Percentiles rank a stretch among this genome's conserved stretches.
Conservation (phyloP, 2,888 invertebrate genomes). For the Sarcophaga caerulescens region DNA sequence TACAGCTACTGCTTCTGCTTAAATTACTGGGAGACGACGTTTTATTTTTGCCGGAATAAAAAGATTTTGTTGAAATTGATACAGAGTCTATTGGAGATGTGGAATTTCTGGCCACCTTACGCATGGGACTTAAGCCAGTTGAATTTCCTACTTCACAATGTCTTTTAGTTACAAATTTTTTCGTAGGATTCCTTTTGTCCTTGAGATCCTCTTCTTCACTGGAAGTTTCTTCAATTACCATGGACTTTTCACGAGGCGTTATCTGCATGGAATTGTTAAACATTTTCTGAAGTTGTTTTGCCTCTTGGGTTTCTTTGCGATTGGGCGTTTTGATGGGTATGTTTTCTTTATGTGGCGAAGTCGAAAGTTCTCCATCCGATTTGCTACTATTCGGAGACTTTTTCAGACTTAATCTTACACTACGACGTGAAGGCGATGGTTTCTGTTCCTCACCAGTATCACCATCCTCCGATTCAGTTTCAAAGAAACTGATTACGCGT, state of each 20-base stretch:
- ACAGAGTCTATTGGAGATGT: constrained; percentile 27
- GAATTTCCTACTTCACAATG: constrained; percentile 35
- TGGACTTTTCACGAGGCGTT: constrained; percentile 65
- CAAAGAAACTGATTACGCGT: constrained; percentile 63
- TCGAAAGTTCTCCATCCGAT: constrained; percentile 29
- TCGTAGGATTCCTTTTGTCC: constrained; percentile 16
- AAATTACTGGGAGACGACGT: constrained; percentile 30
- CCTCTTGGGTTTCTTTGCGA: constrained; percentile 55
- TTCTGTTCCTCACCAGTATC: constrained; percentile 43
- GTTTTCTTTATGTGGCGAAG: constrained; percentile 65
- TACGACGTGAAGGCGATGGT: constrained; percentile 62
- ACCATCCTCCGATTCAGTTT: constrained; percentile 55
- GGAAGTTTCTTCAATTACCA: constrained; percentile 46
- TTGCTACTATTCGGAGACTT: constrained; percentile 36
- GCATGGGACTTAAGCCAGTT: constrained; percentile 55
- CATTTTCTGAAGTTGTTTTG: constrained; percentile 74
- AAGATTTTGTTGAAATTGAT: constrained; percentile 73
- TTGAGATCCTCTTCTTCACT: constrained; percentile 49
- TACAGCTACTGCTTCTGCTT: constrained; percentile 33
- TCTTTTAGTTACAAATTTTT: constrained; percentile 65
- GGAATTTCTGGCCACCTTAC: constrained; percentile 66
- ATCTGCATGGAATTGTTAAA: constrained; percentile 77
- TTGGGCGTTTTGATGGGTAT: constrained; percentile 46
- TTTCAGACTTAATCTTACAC: constrained; percentile 61
- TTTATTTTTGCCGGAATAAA: constrained; percentile 70